These are phyloP conservation scores for Aphaenogaster floridana DNA, from an alignment of 1,140 invertebrate genomes.

Conservation along the genomic window DNA sequence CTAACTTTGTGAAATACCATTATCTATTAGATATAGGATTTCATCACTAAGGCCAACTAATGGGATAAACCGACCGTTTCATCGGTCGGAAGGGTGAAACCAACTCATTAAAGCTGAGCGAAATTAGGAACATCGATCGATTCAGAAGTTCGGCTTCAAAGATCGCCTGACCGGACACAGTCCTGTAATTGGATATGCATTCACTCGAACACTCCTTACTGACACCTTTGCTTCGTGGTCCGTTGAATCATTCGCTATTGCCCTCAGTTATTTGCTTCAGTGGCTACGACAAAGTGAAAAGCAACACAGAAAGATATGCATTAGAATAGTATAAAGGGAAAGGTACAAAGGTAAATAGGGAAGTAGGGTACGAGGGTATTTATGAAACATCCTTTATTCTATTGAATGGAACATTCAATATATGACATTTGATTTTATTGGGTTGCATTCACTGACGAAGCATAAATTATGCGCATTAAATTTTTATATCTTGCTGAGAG, in stretches of 20 bases:
- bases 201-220: conserved; percentile 64
- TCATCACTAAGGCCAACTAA: conserved; percentile 13
- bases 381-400: background rate
- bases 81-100: conserved; percentile 25
- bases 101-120: conserved; percentile 55
- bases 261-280: conserved; percentile 37
- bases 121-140: conserved; percentile 57
- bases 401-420: background rate
- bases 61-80: conserved; percentile 34
- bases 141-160: conserved; percentile 67
- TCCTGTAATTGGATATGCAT: conserved; percentile 73
- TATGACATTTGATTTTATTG: conserved; percentile 12
- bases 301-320: conserved; percentile 16
- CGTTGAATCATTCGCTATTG: conserved; percentile 54
- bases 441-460: background rate
- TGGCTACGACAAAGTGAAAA: conserved; percentile 23
- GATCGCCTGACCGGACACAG: conserved; percentile 48
- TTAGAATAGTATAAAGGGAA: conserved; percentile 31
- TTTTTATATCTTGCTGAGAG: background rate
- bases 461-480: background rate
- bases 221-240: conserved; percentile 47
- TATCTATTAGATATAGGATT: background rate
- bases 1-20: background rate
- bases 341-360: background rate
- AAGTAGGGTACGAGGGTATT: background rate